Percentiles rank a stretch among this genome's conserved stretches.
These are phyloP conservation scores for Leptinotarsa lineolata DNA, from an alignment of 1,140 invertebrate species.

Conservation along the genomic window DNA sequence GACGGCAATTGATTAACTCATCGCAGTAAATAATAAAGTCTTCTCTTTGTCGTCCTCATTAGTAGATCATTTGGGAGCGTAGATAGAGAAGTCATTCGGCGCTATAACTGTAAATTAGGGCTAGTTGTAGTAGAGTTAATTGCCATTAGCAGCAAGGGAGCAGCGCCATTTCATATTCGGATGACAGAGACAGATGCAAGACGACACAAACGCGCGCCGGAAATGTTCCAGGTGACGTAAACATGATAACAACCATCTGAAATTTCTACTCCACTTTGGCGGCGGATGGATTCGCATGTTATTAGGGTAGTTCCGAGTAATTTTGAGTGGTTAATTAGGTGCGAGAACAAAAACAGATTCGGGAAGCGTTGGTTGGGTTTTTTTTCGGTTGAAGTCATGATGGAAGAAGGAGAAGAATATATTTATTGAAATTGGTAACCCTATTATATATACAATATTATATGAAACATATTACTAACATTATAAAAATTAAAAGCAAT, in stretches of 20 bases:
- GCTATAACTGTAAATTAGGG: slow-evolving; percentile 17
- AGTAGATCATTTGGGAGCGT: background rate
- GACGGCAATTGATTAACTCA: background rate
- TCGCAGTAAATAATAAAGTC: slow-evolving; percentile 1
- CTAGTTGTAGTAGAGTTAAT: slow-evolving; percentile 14
- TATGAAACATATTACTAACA: too few relatives aligned
- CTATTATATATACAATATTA: too few relatives aligned
- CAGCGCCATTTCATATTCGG: slow-evolving; percentile 16
- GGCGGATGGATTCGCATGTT: background rate
- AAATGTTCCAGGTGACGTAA: slow-evolving; percentile 19
- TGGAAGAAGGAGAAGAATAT: too few relatives aligned
- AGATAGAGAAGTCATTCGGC: slow-evolving; percentile 13
- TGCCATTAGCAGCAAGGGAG: slow-evolving; percentile 9
- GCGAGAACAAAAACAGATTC: too few relatives aligned
- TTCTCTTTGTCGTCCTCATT: slow-evolving; percentile 15
- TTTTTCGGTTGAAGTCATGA: background rate
- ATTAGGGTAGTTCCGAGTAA: background rate
- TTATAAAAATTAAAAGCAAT: too few relatives aligned
- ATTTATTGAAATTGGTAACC: too few relatives aligned
- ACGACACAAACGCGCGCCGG: background rate
- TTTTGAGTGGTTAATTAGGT: too few relatives aligned
- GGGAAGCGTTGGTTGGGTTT: too few relatives aligned
- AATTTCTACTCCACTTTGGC: background rate
- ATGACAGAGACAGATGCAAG: slow-evolving; percentile 17
- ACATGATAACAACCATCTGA: background rate